These are phyloP conservation scores for Varanus salvator DNA, from an alignment of 2,113 vertebrate genomes.

Conservation along the genomic window DNA sequence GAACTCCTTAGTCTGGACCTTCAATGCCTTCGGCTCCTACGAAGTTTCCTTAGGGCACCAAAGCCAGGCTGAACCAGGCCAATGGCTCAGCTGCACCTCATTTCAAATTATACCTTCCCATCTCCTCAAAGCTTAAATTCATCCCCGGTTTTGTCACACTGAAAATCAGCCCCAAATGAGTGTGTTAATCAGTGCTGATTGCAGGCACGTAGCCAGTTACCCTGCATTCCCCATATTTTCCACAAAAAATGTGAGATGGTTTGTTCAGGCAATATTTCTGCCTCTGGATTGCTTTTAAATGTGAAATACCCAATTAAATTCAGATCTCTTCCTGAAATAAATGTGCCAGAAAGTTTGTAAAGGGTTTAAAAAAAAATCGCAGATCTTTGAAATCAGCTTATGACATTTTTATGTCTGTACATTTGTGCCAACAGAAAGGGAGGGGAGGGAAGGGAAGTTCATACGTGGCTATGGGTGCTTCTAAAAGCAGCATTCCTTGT, in stretches of 20 bases:
- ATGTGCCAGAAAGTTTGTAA: constrained; percentile 12
- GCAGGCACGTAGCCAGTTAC: neutral
- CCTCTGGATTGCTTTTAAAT: neutral
- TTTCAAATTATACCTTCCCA: neutral
- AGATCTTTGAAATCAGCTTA: neutral
- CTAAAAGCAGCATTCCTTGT: no score
- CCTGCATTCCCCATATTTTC: neutral
- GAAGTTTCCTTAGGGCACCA: neutral
- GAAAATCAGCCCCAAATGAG: neutral
- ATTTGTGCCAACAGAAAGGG: neutral
- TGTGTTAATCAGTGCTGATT: neutral
- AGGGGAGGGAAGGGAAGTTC: no score
- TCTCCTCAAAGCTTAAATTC: neutral
- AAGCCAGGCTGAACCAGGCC: neutral
- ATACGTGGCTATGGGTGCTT: no score
- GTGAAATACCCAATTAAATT: neutral
- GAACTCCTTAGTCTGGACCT: neutral
- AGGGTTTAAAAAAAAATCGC: neutral
- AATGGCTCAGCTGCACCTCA: neutral
- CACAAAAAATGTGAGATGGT: neutral
- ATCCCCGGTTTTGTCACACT: neutral
- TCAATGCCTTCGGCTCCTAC: neutral
- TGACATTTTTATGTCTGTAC: neutral
- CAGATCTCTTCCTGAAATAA: constrained; percentile 12
- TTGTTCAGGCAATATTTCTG: neutral